Evolutionary conservation across 2,888 invertebrate species (phyloP).

Genomic region (Myathropa florea): DNA sequence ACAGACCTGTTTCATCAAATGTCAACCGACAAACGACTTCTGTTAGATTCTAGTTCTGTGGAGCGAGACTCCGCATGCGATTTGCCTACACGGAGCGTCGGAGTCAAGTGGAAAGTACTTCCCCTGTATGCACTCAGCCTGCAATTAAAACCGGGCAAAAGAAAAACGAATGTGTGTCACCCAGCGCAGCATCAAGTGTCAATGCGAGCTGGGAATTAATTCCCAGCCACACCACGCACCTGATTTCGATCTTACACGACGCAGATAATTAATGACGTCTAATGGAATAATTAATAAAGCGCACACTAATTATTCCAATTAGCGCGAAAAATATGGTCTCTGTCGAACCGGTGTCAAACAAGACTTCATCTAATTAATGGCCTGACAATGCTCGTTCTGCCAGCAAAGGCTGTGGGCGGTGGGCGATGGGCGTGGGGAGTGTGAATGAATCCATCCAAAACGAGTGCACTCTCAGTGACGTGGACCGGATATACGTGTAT

Average conservation of each 20-base stretch:
- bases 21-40: neutral
- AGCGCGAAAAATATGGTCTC: neutral
- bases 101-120: neutral
- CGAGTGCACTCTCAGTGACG: neutral
- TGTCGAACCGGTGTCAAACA: neutral
- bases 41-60: neutral
- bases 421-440: neutral
- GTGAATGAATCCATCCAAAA: neutral
- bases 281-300: constrained; percentile 21
- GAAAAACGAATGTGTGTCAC: neutral
- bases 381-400: neutral
- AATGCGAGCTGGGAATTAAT: neutral
- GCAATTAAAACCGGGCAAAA: neutral
- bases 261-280: constrained; percentile 17
- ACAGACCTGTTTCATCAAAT: neutral
- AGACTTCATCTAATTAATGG: constrained; percentile 28
- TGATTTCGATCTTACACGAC: neutral
- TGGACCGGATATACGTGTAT: neutral
- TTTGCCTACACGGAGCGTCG: neutral
- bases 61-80: neutral
- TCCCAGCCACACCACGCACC: neutral
- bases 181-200: neutral
- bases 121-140: neutral
- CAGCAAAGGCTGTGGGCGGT: too few relatives aligned
- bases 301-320: constrained; percentile 12